Base-by-base conservation (phyloP, 2,113 vertebrate genomes). In the Pluvianellus socialis region DNA sequence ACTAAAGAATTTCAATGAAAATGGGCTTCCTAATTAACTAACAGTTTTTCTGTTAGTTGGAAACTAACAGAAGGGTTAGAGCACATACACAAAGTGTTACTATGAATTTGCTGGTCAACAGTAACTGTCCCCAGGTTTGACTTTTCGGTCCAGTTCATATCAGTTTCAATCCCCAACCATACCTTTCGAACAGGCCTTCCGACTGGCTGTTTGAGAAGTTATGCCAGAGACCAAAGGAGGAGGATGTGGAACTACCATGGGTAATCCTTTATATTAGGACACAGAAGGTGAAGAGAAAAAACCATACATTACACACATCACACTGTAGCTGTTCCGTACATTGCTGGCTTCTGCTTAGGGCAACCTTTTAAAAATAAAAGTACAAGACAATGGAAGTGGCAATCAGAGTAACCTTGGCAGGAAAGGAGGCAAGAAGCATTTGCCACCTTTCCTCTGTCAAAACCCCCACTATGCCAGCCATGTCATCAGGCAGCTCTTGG, bases 1-100 rank as follows among this genome's bases (percentile, higher is more conserved):
- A 49, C 66, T 91, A 85, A 94, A 42, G 84, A 96, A 85, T 82
- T 82, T 90, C 62, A 93, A 65, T 42, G 66, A 88, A 96, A 96
- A 85, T 70, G 22, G 40, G 35, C 33, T 85, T 82, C 44, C 70
- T 85, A 93, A 93, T 90, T 93, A 79, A 74, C 49, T 87, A 82
- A 53, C 11, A 72, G 45, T 84, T 88, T 71, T 90, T 89, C 84
- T 87, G 38, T 38, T 38, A 38, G 38, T 9, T 38, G 38, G 38
- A 38, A 38, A 38, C 38, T 38, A 38, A 38, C 38, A 38, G 38
- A 38, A 38, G 38, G 87, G 56, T 90, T 75, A 92, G 12, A 90
- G 49, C 52, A 72, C 73, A 79, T 24, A 68, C 53, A 91, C 49
- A 72, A 85, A 95, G 53, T 32, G 17, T 85, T 90, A 32, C 70